Base-by-base conservation (phyloP, 2,888 invertebrate species). In the Lasioglossum oenotherae region DNA sequence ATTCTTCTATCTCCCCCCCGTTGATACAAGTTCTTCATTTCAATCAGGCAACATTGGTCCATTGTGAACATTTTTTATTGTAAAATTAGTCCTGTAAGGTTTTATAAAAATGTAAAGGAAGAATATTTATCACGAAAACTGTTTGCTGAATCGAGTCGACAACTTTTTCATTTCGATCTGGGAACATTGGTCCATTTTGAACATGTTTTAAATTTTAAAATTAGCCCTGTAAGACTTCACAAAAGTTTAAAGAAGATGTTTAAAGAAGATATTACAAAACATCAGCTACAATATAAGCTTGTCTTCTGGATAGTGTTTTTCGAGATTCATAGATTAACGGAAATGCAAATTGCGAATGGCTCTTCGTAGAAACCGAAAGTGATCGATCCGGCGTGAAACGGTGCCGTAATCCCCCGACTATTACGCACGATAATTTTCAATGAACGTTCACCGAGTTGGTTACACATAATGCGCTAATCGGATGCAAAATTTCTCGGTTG, bases 401-500 rank as follows among this genome's bases (percentile, higher is more conserved):
- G 23, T 23, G 23, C 53, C 53, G 10, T 53, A 64, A 64, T 64
- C 31, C 31, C 16, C 5, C 60, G 27, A 14, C 31, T 1, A 31
- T 31, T 53, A 10, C 10, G 23, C 23, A 16, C 4, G 60, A 64
- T 31, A 14, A 31, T 64, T 27, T 64, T 64, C 60, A 64, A 64
- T 64, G 60, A 64, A 64, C 60, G 60, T 64, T 27, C 60, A 27
- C 27, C 60, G 46, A 60, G 60, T 64, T 60, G 60, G 60, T 60
- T 64, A 64, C 60, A 31, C 27, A 64, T 31, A 31, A 27, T 31
- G 60, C 27, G 14, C 27, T 64, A 64, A 64, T 64, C 60, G 27
- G 31, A 64, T 31, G 31, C 27, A 31, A 31, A 64, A 64, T 64
- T 64, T 16, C 31, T 67, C 35, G 19, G 19, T 19, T 14, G 67